These are phyloP conservation scores for Aethina tumida DNA, from an alignment of 1,140 invertebrate genomes.

Conservation along the genomic window DNA sequence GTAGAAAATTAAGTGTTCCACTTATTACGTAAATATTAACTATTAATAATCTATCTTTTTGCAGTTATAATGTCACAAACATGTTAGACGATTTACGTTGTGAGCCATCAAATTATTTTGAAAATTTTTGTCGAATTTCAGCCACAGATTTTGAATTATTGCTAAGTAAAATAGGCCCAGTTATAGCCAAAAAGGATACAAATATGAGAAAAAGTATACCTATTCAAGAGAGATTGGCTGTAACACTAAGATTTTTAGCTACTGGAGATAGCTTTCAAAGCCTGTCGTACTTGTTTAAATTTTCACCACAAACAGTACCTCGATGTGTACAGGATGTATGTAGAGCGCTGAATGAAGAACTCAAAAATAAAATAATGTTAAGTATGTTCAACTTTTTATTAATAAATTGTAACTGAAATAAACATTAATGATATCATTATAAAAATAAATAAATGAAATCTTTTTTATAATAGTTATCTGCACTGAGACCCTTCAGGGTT, in stretches of 20 bases:
- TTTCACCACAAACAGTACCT: neutral
- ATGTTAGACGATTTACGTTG: constrained; percentile 3
- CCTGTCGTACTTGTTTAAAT: constrained; percentile 3
- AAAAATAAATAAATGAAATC: too few species aligned
- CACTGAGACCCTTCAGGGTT: too few species aligned
- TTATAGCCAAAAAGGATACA: constrained; percentile 24
- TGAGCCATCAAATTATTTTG: constrained; percentile 1
- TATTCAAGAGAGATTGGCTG: constrained; percentile 14
- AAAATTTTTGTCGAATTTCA: constrained; percentile 6
- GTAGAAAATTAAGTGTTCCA: too few species aligned
- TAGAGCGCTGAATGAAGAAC: neutral
- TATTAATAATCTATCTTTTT: too few species aligned
- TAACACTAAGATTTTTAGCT: constrained; percentile 23
- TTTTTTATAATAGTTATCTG: too few species aligned
- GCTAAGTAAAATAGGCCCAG: constrained; percentile 12
- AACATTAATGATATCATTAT: too few species aligned
- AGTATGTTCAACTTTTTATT: too few species aligned
- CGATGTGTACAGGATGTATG: neutral
- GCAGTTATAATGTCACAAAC: constrained; percentile 4
- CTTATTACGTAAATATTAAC: too few species aligned
- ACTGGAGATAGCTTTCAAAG: constrained; percentile 18
- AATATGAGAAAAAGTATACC: constrained; percentile 22
- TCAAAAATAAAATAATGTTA: constrained; percentile 1
- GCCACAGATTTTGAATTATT: constrained; percentile 8
- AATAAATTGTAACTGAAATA: too few species aligned